Percentiles rank a stretch among this genome's conserved stretches.
phyloP scores from a whole-genome alignment of 2,797 vertebrate genomes.

The Buceros bicornis region DNA sequence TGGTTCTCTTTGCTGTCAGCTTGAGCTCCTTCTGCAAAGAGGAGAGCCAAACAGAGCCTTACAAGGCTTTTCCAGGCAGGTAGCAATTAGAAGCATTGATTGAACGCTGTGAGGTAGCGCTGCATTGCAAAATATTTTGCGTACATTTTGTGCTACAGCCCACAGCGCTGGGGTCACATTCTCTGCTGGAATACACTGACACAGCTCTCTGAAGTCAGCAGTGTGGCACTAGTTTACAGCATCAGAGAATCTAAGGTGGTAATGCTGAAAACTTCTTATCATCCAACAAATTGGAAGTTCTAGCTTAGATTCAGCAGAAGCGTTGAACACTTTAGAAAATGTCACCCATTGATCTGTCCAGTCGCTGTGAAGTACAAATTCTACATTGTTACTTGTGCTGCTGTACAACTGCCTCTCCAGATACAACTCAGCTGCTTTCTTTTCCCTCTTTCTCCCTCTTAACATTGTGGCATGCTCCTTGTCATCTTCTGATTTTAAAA shows the following conservation, averaged over 20 bases:
- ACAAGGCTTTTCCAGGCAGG: neutral
- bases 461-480: neutral
- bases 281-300: neutral
- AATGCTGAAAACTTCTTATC: neutral
- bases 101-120: neutral
- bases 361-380: neutral
- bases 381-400: neutral
- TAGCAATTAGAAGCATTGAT: neutral
- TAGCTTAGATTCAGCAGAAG: neutral
- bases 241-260: neutral
- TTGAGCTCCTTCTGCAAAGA: neutral
- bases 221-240: neutral
- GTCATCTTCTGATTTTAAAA: neutral
- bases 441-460: neutral
- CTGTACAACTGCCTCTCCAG: neutral
- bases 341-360: neutral
- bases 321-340: neutral
- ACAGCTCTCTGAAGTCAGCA: neutral
- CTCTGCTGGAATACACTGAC: neutral
- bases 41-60: neutral
- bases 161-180: accelerated
- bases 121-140: neutral
- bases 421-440: neutral
- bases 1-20: neutral
- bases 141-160: accelerated